Conservation (phyloP, 1,140 invertebrate species). For the Lepidurus couesii region DNA sequence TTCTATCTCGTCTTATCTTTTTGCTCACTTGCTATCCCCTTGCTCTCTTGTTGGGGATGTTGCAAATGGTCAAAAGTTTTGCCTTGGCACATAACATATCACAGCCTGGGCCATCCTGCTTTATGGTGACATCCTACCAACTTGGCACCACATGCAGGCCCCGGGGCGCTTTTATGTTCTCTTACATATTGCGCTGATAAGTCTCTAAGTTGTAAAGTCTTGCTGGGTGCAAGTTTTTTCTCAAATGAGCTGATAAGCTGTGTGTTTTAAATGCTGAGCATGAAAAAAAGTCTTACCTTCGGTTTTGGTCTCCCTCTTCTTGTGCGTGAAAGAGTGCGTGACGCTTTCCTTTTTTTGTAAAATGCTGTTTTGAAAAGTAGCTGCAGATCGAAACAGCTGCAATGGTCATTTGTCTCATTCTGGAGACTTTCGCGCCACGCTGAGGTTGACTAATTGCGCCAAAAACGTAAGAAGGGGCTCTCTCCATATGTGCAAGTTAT, state of each 20-base stretch:
- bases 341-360: background rate
- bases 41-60: background rate
- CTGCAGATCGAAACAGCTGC: background rate
- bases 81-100: constrained; percentile 1
- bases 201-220: background rate
- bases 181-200: constrained; percentile 5
- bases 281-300: no score
- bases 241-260: constrained; percentile 10
- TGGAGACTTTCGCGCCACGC: background rate
- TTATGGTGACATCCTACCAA: constrained; percentile 15
- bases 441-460: background rate
- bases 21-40: background rate
- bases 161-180: background rate
- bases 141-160: constrained; percentile 1
- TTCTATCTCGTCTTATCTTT: background rate
- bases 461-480: background rate
- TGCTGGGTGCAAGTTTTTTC: background rate
- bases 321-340: background rate
- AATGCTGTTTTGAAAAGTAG: background rate
- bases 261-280: no score
- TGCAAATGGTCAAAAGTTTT: no score
- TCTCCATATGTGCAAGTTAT: background rate
- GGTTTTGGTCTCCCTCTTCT: no score
- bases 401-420: constrained; percentile 4
- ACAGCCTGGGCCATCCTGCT: background rate